Evolutionary conservation across 2,113 vertebrate genomes (phyloP), one percentile per base, ranked within the genome.

Genomic region (Ondatra zibethicus): DNA sequence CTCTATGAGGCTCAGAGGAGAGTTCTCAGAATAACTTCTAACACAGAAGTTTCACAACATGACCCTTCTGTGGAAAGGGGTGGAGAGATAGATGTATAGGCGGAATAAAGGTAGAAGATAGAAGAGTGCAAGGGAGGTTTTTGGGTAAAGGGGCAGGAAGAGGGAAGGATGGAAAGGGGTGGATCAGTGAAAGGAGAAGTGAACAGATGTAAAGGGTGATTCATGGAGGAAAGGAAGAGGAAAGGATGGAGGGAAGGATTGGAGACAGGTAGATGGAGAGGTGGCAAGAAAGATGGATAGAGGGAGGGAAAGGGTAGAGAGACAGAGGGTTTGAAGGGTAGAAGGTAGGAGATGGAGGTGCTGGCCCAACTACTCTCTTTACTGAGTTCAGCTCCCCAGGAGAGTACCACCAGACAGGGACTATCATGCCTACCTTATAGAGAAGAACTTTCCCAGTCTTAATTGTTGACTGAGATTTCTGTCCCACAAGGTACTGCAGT

Each of bases 171-270:
- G 39, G 36, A 77, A 17, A 33, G 27, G 31, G 1, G 73, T 42
- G 31, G 12, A 45, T 3, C 1, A 0, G 16, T 3, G 9, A 31
- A 6, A 8, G 29, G 7, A 23, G 50, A 14, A 13, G 5, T 27
- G 47, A 36, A 7, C 42, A 72, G 65, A n/a, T 33, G 7, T 39
- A 25, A 45, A 25, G 19, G 5, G 31, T 12, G 4, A 3, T 50
- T 39, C 2, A 11, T 58, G 27, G 52, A 52, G 33, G 50, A 45
- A 85, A 63, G 25, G 21, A 42, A 84, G n/a, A 27, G n/a, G 19
- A 36, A 29, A n/a, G 11, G 42, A 84, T 9, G 81, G 55, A 82
- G 7, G 4, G 39, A 45, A 63, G 39, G 27, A 16, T 4, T 12
- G n/a, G 52, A 11, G 19, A 63, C n/a, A n/a, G 61, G 3, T 8